Evolutionary conservation across 92 coral and sea anemone genomes (phyloP).

Genomic region (Parazoanthus atlanticus): DNA sequence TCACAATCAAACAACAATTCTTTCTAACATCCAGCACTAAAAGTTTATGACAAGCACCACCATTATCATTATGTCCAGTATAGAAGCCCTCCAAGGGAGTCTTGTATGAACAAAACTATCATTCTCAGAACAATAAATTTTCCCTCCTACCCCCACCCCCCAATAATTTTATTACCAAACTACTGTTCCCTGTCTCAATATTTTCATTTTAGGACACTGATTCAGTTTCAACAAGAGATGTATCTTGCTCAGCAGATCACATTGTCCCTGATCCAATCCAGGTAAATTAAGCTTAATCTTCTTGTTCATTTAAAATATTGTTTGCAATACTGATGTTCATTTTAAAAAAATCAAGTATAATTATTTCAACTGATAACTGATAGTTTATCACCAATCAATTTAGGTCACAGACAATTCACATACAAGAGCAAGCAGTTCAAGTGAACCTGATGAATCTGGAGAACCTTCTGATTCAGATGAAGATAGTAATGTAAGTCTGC

Average conservation of each 20-base stretch:
- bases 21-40: no score
- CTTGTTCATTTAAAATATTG: no score
- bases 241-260: not conserved
- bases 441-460: not conserved
- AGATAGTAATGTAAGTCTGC: not conserved
- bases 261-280: slow-evolving; percentile 4
- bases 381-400: not conserved
- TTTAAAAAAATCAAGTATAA: no score
- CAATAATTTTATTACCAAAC: no score
- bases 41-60: no score
- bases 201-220: not conserved
- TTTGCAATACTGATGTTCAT: no score
- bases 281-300: not conserved
- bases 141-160: no score
- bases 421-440: slow-evolving; percentile 7
- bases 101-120: no score
- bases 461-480: slow-evolving; percentile 6
- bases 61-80: no score
- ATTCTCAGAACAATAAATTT: no score
- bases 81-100: no score
- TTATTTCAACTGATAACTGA: not conserved
- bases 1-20: no score
- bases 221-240: not conserved
- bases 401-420: not conserved
- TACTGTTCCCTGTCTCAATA: not conserved